Conservation (phyloP, 2,113 vertebrate species). For the Carettochelys insculpta region DNA sequence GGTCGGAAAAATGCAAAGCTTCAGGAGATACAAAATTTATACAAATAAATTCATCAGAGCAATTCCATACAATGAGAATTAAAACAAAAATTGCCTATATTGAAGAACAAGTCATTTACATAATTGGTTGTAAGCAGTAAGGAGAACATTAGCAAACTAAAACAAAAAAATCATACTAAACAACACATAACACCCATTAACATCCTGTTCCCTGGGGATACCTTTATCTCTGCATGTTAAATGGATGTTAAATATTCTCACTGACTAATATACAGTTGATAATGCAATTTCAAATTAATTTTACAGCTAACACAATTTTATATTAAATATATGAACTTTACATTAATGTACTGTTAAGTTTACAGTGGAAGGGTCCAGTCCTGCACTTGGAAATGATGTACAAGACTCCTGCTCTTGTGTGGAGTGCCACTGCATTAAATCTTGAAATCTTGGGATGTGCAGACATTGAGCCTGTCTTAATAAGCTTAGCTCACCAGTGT, state of each 20-base stretch:
- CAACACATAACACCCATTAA: not conserved
- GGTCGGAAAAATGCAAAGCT: not conserved
- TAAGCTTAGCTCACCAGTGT: not conserved
- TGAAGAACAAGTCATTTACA: not conserved
- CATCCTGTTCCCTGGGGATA: not conserved
- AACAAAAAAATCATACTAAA: not conserved
- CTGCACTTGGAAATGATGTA: not conserved
- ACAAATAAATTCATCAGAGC: not conserved
- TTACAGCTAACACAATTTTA: not conserved
- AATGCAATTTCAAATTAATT: not conserved
- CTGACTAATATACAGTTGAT: not conserved
- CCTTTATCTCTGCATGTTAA: not conserved
- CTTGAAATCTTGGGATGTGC: not conserved
- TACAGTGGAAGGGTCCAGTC: not conserved
- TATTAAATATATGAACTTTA: not conserved
- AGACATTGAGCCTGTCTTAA: not conserved
- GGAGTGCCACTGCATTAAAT: not conserved
- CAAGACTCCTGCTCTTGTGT: not conserved
- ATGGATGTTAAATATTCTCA: not conserved
- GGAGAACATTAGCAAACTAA: not conserved
- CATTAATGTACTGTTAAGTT: not conserved
- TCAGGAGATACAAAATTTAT: not conserved
- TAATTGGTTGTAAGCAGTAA: not conserved
- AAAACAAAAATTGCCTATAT: not conserved
- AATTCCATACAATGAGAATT: not conserved